Base-by-base conservation (phyloP, 2,113 vertebrate genomes). In the Fregata magnificens region DNA sequence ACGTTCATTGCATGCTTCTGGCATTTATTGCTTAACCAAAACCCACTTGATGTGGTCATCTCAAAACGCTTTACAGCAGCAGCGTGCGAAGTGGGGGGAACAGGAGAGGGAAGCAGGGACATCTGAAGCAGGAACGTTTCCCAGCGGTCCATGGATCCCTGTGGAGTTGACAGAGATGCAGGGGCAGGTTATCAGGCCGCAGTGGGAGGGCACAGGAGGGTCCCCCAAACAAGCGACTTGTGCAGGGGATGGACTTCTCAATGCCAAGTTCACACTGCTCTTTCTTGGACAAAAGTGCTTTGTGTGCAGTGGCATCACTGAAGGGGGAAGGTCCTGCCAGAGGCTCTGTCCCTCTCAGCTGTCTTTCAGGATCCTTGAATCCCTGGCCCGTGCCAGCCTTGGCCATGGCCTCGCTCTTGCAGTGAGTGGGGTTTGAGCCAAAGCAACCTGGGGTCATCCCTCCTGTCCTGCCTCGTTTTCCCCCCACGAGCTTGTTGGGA, bases 1-100 rank as follows among this genome's bases (percentile, higher is more conserved):
- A 82, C 11, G 24, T 91, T 95, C 6, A 18, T 94, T 96, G 67
- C 88, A 24, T 77, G 84, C 87, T 96, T 80, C 87, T 97, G 96
- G 89, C 55, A 16, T 93, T 97, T 93, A 95, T 81, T 97, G 89
- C 91, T 95, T 96, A 93, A 97, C 91, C 96, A 93, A 83, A 90
- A n/a, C 62, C 78, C 59, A 40, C 81, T 95, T 96, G 93, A 96
- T 96, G 96, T 92, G 96, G 96, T 96, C 91, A 66, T 78, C 84
- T 70, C 87, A 1, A 28, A 90, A 66, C 2, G 0, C 66, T 96
- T 79, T 44, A 56, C 78, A 82, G 91, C 59, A 90, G 88, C 87
- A 70, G 74, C 1, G 7, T 85, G 70, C 22, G 6, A 63, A 93
- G 53, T 8, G 5, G 11, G 45, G 83, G 78, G 70, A 76, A 29